Evolutionary conservation across 2,888 invertebrate genomes (phyloP), one percentile per base, ranked within the genome.

Genomic region (Suillia variegata): DNA sequence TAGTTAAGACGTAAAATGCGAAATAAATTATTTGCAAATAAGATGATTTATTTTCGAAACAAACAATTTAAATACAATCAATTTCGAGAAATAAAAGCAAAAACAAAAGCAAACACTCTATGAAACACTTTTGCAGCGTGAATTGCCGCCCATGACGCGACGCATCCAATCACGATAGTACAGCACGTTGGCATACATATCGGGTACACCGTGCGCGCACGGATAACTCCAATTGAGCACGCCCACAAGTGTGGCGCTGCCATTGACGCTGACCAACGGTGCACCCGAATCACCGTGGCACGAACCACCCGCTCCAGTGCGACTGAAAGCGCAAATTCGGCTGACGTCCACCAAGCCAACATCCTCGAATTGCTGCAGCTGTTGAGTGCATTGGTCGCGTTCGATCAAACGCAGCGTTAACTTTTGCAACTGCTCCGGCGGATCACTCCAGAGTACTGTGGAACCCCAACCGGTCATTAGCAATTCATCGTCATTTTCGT

Each of bases 401-500:
- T 84, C 81, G 42, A 87, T 80, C 10, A 85, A 83, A n/a, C 81
- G 82, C 1, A 88, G 76, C 0, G 83, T 80, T 42, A 87, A 71
- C 69, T 84, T 82, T 81, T 87, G 87, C 54, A 88, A 79, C 51
- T 84, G 81, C 62, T 86, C 84, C 15, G 87, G 85, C 0, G 82
- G 67, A 1, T 79, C 80, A 2, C 86, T 84, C 13, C 83, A 82
- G 1, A 64, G 47, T 2, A 1, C 61, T 0, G 68, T 85, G 18
- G 83, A 82, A 0, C 88, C 88, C 88, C 88, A 88, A 8, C 88
- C 88, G 10, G 86, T 86, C 0, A 88, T 73, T 2, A 85, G 69
- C n/a, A 86, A 60, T 0, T 83, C 74, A 17, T 86, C 85, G 0
- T 83, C 84, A 33, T 84, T 83, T 58, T 82, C 75, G 17, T 85